phyloP scores from a whole-genome alignment of 2,888 invertebrate species.

The Gymnosoma rotundatum region DNA sequence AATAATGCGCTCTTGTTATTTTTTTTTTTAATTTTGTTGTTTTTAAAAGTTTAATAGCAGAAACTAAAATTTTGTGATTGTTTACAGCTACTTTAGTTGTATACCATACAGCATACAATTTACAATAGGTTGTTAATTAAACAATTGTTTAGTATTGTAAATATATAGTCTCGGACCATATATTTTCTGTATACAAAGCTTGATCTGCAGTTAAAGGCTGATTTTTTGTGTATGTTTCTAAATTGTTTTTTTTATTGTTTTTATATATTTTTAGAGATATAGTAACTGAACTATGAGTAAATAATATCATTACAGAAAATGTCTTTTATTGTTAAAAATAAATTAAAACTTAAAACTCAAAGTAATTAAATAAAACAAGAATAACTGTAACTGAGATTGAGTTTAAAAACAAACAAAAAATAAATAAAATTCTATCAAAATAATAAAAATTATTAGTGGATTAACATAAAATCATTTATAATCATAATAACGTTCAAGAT shows the following conservation, averaged over 20 bases:
- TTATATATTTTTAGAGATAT: constrained; percentile 30
- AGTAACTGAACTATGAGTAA: constrained; percentile 58
- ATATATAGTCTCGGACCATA: too few species aligned
- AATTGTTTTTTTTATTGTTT: neutral
- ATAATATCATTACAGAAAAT: constrained; percentile 57
- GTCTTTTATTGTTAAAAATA: constrained; percentile 34
- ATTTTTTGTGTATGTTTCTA: neutral
- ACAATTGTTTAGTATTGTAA: too few species aligned
- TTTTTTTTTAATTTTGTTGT: too few species aligned
- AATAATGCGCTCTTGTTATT: too few species aligned
- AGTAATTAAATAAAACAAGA: constrained; percentile 16
- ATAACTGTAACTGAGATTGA: constrained; percentile 16
- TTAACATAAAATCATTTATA: constrained; percentile 44
- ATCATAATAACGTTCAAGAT: constrained; percentile 18
- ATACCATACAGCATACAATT: too few species aligned
- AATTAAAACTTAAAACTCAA: constrained; percentile 4
- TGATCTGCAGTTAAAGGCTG: too few species aligned
- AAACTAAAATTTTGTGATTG: too few species aligned
- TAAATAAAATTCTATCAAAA: constrained; percentile 6
- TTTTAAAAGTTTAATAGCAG: too few species aligned
- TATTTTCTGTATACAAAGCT: neutral
- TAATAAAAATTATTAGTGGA: constrained; percentile 26
- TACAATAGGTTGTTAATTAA: too few species aligned
- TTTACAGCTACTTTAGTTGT: too few species aligned
- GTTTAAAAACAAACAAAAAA: constrained; percentile 7